Percentiles rank a stretch among this genome's conserved stretches.
These are phyloP conservation scores for Channa argus DNA, from an alignment of 2,113 vertebrate species.

Conservation along the genomic window DNA sequence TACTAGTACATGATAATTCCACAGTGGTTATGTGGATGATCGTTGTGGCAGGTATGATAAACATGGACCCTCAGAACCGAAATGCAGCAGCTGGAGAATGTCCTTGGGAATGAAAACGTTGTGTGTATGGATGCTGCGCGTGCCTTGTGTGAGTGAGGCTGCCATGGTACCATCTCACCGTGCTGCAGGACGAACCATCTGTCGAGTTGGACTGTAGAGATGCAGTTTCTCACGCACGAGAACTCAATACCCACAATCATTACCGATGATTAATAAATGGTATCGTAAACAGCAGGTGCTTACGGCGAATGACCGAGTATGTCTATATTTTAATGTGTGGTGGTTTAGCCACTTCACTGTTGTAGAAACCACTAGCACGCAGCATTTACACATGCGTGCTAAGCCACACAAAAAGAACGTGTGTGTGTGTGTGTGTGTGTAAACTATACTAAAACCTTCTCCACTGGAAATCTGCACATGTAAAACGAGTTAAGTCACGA, in stretches of 20 bases:
- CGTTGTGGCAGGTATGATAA: neutral
- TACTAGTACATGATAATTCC: neutral
- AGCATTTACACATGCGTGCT: neutral
- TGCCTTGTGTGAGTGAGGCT: slow-evolving; percentile 7
- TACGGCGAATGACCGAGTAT: neutral
- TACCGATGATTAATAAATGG: slow-evolving; percentile 39
- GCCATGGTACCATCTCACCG: neutral
- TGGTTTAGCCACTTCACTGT: slow-evolving; percentile 5
- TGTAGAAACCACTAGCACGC: neutral
- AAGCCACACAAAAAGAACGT: slow-evolving; percentile 8
- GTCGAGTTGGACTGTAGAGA: slow-evolving; percentile 40
- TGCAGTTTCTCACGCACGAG: slow-evolving; percentile 44
- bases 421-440: neutral
- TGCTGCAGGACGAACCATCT: slow-evolving; percentile 18
- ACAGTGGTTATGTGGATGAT: neutral
- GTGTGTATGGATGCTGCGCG: slow-evolving; percentile 14
- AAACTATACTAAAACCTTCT: slow-evolving; percentile 22
- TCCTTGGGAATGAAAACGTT: slow-evolving; percentile 32
- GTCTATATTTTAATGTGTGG: slow-evolving; percentile 13
- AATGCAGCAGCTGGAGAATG: slow-evolving; percentile 44
- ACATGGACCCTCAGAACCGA: slow-evolving; percentile 8
- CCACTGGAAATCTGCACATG: slow-evolving; percentile 11
- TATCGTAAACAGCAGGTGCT: slow-evolving; percentile 52
- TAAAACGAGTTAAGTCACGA: slow-evolving; percentile 25
- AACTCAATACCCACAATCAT: slow-evolving; percentile 38